Evolutionary conservation across 2,113 vertebrate genomes (phyloP), one percentile per base, ranked within the genome.

Genomic region (Datnioides undecimradiatus): DNA sequence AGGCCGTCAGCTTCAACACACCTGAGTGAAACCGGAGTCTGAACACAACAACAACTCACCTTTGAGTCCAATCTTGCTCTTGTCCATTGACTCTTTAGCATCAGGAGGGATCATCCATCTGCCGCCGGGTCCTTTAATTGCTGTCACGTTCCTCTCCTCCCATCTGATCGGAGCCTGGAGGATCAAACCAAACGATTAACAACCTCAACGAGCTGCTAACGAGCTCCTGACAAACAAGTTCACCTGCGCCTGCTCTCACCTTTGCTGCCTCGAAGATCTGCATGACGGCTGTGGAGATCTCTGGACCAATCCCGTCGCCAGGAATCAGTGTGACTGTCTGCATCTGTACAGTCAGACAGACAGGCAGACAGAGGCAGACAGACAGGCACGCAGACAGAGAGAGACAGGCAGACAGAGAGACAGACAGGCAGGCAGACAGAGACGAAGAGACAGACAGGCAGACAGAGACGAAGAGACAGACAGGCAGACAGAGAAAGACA

Each of bases 31-130:
- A 10, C 41, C 34, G 11, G 17, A 23, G 8, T 6, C 3, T 14
- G 0, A 27, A 19, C 7, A 11, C 1, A 12, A 5, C 6, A 1
- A 5, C 0, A 7, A 4, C 60, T 0, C 90, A 99, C 97, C 98
- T 96, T 99, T 99, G 62, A 99, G 90, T 33, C 97, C 98, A 69
- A 99, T 98, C 94, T 98, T 98, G 92, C 96, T 98, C 89, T 91
- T 95, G 92, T 98, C 97, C 98, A 99, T 99, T 21, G 98, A 99
- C 88, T 99, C 97, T 90, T 97, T 99, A 73, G 97, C 96, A 27
- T 99, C 98, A 8, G 95, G 95, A 6, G 98, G 98, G 79, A 99
- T 99, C 96, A 96, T 98, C 98, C 98, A 99, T 59, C 93, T 95
- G 14, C 97, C 97, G 19, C 97, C 96, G 0, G 97, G 96, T 13